Evolutionary conservation across 1,140 invertebrate genomes (phyloP), one percentile per base, ranked within the genome.

Genomic region (Leptinotarsa lineolata): DNA sequence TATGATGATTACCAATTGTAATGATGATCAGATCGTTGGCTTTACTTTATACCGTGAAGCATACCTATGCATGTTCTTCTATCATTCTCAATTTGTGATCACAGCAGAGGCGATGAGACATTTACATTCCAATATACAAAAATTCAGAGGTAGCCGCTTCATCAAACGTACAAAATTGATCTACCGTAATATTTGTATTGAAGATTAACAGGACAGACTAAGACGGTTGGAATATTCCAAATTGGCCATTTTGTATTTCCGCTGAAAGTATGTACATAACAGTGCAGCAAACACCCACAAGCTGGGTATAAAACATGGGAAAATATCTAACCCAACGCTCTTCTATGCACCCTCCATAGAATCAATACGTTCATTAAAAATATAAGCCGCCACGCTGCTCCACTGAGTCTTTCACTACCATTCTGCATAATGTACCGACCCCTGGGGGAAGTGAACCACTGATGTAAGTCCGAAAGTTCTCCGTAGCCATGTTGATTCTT

Each of bases 401-500:
- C 24, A 15, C 16, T 54, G 4, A n/a, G 48, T 15, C 39, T 44
- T 18, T 44, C 64, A 66, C 67, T 22, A 15, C 45, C 46, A 54
- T 68, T 77, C 15, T 75, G 76, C 16, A 78, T 46, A 13, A 78
- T 70, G 48, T 69, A 45, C 58, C 77, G 61, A 21, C 82, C 82
- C 46, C 74, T 79, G 45, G 77, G 79, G 1, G 81, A 81, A 1
- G 81, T 83, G 64, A 80, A 84, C 82, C 83, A 85, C 60, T 84
- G 83, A 67, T 83, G 83, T 5, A 83, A 44, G 66, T 83, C 82
- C 6, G 82, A 83, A n/a, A 90, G 85, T 81, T 89, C 89, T 72
- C 88, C 89, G 87, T 89, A 91, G 46, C 90, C 90, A 74, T 91
- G 90, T 79, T 88, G 87, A 75, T 91, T 91, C 82, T 88, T 90